Base-by-base conservation (phyloP, 2,888 invertebrate genomes). In the Gymnoscelis rufifasciata region DNA sequence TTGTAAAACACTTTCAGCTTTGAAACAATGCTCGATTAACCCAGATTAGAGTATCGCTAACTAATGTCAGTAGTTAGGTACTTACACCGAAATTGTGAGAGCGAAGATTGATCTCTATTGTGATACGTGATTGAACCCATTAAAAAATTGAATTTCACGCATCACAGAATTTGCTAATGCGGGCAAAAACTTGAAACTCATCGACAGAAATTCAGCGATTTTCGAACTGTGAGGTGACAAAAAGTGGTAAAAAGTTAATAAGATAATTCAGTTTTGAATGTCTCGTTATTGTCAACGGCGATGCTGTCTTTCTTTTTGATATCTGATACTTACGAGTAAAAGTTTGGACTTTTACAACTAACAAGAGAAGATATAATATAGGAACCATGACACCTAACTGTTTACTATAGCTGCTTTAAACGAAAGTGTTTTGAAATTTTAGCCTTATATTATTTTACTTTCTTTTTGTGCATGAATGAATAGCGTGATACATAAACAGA, bases 111-210 rank as follows among this genome's bases (percentile, higher is more conserved):
- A 58, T 56, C 48, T 49, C 58, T 54, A 66, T 70, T 64, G 66
- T 67, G 50, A 56, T 65, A 63, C 73, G 73, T 71, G 69, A 77
- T 76, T 67, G 66, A 63, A 76, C 60, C 64, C 64, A 70, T 74
- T 66, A 68, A 59, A 72, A 76, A 78, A 82, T 76, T 75, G 71
- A 75, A 82, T 84, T 86, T 83, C 78, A 83, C 75, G 83, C 69
- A 67, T 57, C 63, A 71, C 52, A 61, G 67, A 70, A 68, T 73
- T 68, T 68, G 62, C 62, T 67, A 69, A 70, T 64, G 64, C 64
- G 66, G 56, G 64, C 62, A 71, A 71, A 74, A 76, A 72, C 64
- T 47, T 37, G 36, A 57, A 52, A 52, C 52, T 56, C 52, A 52
- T 57, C 56, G 53, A 51, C 59, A 51, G 57, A 51, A 38, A 38